phyloP scores from a whole-genome alignment of 2,113 vertebrate species.

The Oreocharis arfaki region DNA sequence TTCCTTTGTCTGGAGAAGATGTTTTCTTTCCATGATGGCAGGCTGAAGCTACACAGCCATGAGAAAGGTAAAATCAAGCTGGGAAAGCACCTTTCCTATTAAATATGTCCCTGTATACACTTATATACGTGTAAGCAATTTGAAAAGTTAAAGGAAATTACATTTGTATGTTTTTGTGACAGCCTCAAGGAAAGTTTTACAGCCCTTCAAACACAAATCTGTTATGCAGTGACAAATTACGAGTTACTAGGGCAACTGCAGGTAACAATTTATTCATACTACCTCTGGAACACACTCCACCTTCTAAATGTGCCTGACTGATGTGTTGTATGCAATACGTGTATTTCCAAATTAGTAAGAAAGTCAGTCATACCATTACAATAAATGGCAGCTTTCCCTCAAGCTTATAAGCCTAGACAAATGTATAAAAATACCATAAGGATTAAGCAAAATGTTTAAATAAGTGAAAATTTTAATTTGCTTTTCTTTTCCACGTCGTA shows the following conservation, averaged over 20 bases:
- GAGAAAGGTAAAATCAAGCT: not conserved
- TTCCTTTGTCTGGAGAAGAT: not conserved
- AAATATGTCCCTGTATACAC: not conserved
- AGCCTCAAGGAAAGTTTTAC: not conserved
- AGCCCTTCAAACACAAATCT: not conserved
- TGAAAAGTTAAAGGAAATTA: not conserved
- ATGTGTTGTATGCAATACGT: not conserved
- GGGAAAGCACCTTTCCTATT: not conserved
- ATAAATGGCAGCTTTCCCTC: not conserved
- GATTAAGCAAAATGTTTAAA: not conserved
- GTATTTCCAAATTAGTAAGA: not conserved
- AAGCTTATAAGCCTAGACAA: not conserved
- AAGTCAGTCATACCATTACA: not conserved
- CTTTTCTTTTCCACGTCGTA: not conserved
- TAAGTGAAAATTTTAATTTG: not conserved
- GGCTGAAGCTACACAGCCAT: not conserved
- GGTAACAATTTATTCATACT: not conserved
- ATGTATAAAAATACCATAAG: not conserved
- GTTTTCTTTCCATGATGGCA: not conserved
- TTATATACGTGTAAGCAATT: not conserved
- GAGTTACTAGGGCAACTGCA: conserved; percentile 42
- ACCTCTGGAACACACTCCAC: not conserved
- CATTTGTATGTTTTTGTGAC: not conserved
- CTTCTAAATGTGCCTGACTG: not conserved
- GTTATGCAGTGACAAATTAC: not conserved